Base-by-base conservation (phyloP, 1,140 invertebrate genomes). In the Ips typographus region DNA sequence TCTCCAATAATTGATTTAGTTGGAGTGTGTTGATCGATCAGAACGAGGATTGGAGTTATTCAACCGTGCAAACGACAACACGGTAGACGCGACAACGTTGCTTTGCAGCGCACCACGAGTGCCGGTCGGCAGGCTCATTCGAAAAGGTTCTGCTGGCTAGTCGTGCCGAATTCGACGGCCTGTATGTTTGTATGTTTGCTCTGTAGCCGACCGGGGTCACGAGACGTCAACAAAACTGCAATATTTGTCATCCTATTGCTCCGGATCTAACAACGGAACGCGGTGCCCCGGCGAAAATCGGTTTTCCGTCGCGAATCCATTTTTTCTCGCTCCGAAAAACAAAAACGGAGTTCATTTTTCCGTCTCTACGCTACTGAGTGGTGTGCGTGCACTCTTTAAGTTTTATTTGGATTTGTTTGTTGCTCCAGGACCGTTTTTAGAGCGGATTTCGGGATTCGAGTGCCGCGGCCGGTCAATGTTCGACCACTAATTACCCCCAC, bases 21-120 rank as follows among this genome's bases (percentile, higher is more conserved):
- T 22, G 22, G 22, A 22, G 22, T 22, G 22, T 22, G 22, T 22
- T 22, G 22, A 22, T 22, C 22, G 22, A 22, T 22, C 22, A 22
- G 22, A 22, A 22, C 22, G 22, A 22, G 22, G 22, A 22, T 22
- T 22, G 22, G 22, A 22, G 22, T 22, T 22, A 22, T 22, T 22
- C 22, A 22, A 22, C 22, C 22, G 22, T 22, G 0, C 22, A 22
- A 22, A 47, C 4, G 52, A 36, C 7, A 55, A 55, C 37, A 55
- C 8, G 37, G 61, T 36, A 64, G 41, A 66, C 7, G 6, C 47
- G 65, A 56, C 65, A 66, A 47, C 65, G 49, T 51, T 44, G 65
- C 65, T n/a, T 52, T 52, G 65, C 65, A 68, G 36, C 57, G 65
- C 65, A 60, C 57, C 65, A 68, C 65, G 65, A 68, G 65, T 60